These are phyloP conservation scores for Agonopterix subpropinquella DNA, from an alignment of 2,888 invertebrate species.

Conservation along the genomic window DNA sequence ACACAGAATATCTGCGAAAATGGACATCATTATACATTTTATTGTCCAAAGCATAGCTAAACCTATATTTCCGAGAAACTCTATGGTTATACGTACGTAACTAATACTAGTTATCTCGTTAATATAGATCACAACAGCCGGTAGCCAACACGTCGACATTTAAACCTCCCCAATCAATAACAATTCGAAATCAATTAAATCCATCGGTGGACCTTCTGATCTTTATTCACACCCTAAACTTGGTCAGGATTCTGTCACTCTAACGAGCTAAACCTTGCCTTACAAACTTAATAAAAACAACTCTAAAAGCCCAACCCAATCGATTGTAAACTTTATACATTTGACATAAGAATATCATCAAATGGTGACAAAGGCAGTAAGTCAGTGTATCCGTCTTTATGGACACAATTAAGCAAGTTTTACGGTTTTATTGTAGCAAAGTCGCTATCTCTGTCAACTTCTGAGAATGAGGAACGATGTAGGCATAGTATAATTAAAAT, in stretches of 20 bases:
- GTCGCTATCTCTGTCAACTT: constrained; percentile 59
- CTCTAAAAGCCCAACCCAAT: not conserved
- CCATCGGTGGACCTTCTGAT: constrained; percentile 21
- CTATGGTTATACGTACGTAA: no score
- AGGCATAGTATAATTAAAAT: not conserved
- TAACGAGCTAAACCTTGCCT: constrained; percentile 37
- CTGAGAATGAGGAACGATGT: constrained; percentile 44
- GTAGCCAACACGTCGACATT: constrained; percentile 7
- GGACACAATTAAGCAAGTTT: constrained; percentile 60
- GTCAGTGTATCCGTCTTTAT: constrained; percentile 47
- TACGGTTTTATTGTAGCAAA: constrained; percentile 57
- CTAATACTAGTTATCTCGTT: not conserved
- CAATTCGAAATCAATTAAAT: constrained; percentile 38
- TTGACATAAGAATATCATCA: not conserved
- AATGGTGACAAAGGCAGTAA: constrained; percentile 9
- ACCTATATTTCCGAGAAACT: no score
- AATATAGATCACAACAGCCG: constrained; percentile 3
- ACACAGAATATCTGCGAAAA: no score
- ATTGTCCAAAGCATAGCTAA: no score
- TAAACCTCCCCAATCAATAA: constrained; percentile 31
- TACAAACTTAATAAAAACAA: constrained; percentile 5
- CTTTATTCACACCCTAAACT: constrained; percentile 34
- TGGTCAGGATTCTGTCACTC: constrained; percentile 33
- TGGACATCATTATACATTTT: no score
- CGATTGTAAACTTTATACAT: constrained; percentile 6